Conservation (phyloP, 92 coral and sea anemone species). For the Heteractis magnifica region DNA sequence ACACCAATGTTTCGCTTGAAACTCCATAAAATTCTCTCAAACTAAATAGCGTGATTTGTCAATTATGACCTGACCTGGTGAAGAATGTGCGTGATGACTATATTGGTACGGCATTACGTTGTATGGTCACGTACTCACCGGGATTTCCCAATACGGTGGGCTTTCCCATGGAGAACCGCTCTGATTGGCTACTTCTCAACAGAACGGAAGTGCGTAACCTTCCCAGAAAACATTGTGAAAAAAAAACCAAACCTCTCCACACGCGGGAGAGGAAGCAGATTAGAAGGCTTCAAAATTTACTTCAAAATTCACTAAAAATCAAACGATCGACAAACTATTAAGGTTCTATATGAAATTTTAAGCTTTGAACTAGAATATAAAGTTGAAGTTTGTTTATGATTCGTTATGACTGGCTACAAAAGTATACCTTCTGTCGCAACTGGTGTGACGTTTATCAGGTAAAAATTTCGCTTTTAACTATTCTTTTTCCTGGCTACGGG, state of each 20-base stretch:
- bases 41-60: too few relatives aligned
- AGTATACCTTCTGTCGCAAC: conserved; percentile 26
- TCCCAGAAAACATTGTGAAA: conserved; percentile 20
- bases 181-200: conserved; percentile 19
- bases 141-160: conserved; percentile 27
- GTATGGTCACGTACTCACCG: not conserved
- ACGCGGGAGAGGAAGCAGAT: not conserved
- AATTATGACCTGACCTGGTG: not conserved
- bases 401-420: conserved; percentile 27
- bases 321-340: not conserved
- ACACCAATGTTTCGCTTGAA: too few relatives aligned
- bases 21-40: too few relatives aligned
- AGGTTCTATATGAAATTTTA: not conserved
- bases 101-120: not conserved
- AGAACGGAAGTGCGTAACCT: conserved; percentile 20
- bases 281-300: not conserved
- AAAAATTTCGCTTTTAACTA: not conserved
- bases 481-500: not conserved
- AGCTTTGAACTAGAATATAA: not conserved
- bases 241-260: not conserved
- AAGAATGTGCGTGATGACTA: not conserved
- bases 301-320: not conserved
- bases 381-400: not conserved
- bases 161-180: conserved; percentile 6
- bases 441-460: conserved; percentile 55